Evolutionary conservation across 2,888 invertebrate genomes (phyloP).

Genomic region (Coenonympha arcania): DNA sequence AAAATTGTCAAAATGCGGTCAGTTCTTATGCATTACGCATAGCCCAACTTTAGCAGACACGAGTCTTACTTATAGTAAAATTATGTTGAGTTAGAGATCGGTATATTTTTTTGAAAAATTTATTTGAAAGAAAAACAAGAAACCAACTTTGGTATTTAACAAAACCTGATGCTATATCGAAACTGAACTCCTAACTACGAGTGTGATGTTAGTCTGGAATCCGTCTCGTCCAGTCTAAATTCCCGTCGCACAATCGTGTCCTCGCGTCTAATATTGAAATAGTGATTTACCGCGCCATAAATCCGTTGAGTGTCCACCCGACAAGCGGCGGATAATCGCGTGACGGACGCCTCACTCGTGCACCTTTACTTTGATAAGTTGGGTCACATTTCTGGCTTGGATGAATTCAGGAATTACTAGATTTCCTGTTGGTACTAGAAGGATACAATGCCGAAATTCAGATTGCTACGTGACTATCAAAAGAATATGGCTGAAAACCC

Average conservation of each 20-base stretch:
- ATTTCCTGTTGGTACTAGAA: too few species aligned
- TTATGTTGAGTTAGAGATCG: too few species aligned
- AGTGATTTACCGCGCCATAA: conserved; percentile 58
- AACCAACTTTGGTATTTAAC: too few species aligned
- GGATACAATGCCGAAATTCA: too few species aligned
- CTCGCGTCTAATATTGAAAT: conserved; percentile 53
- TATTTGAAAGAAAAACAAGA: too few species aligned
- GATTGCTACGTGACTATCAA: too few species aligned
- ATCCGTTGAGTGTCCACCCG: conserved; percentile 57
- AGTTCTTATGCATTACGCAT: too few species aligned
- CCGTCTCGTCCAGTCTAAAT: conserved; percentile 9
- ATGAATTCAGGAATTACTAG: conserved; percentile 12
- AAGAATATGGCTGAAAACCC: too few species aligned
- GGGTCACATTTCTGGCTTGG: conserved; percentile 23
- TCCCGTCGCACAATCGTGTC: conserved; percentile 27
- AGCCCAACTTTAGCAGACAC: too few species aligned
- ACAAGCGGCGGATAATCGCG: conserved; percentile 62
- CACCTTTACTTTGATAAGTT: conserved; percentile 27
- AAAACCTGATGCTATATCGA: neutral
- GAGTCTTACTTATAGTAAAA: neutral
- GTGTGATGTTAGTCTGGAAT: neutral
- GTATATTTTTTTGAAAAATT: too few species aligned
- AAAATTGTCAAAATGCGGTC: too few species aligned
- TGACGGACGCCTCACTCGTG: conserved; percentile 40
- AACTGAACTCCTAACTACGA: neutral